A percentile compares a stretch with the other conserved stretches of the same genome.
Conservation (phyloP, 2,113 vertebrate species). For the Himantopus leucocephalus region DNA sequence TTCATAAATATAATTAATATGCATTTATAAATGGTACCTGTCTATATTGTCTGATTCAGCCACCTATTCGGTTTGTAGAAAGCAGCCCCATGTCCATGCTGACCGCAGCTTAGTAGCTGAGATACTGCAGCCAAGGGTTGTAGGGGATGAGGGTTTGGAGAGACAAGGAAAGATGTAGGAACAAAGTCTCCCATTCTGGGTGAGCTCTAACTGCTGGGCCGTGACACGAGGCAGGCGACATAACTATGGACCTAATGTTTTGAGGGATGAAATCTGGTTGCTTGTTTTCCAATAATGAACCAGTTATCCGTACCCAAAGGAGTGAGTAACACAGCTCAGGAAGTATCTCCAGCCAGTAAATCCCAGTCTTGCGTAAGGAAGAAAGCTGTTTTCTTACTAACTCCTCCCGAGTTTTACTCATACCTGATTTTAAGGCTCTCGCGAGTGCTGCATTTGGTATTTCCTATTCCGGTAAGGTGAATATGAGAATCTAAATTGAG, state of each 20-base stretch:
- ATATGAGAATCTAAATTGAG: background rate
- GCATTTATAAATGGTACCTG: background rate
- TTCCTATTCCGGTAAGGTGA: background rate
- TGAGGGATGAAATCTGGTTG: background rate
- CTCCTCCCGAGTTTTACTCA: background rate
- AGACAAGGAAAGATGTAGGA: background rate
- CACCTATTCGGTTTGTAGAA: background rate
- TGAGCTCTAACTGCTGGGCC: background rate
- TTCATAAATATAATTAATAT: background rate
- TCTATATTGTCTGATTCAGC: accelerated
- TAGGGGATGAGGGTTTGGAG: background rate
- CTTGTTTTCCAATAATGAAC: background rate
- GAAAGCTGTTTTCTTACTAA: background rate
- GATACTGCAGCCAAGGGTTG: accelerated
- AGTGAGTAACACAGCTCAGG: background rate
- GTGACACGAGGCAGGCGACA: no score
- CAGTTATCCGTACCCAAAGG: background rate
- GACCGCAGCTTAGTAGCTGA: background rate
- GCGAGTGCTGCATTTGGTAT: background rate
- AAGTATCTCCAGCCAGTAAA: background rate
- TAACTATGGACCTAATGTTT: background rate
- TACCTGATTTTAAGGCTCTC: background rate
- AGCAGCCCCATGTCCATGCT: background rate
- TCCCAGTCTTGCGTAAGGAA: background rate
- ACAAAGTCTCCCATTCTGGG: background rate